Evolutionary conservation across 2,797 vertebrate species (phyloP).

Genomic region (Martes flavigula): DNA sequence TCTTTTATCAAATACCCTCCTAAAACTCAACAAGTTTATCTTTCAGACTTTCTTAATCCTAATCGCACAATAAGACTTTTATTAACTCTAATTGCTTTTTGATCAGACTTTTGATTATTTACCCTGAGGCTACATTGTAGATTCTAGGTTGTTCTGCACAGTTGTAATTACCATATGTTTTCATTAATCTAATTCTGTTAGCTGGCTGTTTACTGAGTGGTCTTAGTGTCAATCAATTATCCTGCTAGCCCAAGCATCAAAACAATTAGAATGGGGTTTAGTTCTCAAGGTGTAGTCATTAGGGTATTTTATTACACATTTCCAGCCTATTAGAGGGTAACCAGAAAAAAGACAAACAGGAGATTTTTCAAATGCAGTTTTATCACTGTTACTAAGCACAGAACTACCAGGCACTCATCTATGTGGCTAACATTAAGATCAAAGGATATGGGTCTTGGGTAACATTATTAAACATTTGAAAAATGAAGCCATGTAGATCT

Average conservation of each 20-base stretch:
- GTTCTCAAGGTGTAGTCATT: slow-evolving; percentile 74
- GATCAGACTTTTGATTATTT: slow-evolving; percentile 85
- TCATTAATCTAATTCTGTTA: slow-evolving; percentile 85
- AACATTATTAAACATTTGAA: slow-evolving; percentile 55
- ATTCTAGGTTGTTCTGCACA: slow-evolving; percentile 83
- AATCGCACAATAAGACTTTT: slow-evolving; percentile 79
- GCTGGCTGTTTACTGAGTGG: slow-evolving; percentile 80
- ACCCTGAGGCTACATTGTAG: slow-evolving; percentile 78
- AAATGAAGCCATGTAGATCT: slow-evolving; percentile 49
- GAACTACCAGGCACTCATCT: neutral
- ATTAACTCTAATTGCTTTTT: slow-evolving; percentile 83
- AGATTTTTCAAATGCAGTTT: slow-evolving; percentile 59
- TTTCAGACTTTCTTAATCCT: slow-evolving; percentile 71
- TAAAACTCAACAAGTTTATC: slow-evolving; percentile 68
- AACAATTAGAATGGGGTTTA: slow-evolving; percentile 80
- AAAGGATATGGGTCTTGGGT: neutral
- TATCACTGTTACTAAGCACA: slow-evolving; percentile 3
- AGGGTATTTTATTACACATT: slow-evolving; percentile 70
- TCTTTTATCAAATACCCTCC: slow-evolving; percentile 61
- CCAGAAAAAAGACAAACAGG: slow-evolving; percentile 56
- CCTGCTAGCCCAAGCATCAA: slow-evolving; percentile 80
- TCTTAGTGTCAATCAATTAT: slow-evolving; percentile 85
- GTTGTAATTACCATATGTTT: slow-evolving; percentile 87
- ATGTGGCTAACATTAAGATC: neutral
- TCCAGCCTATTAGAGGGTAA: slow-evolving; percentile 64